Percentiles rank a stretch among this genome's conserved stretches.
Evolutionary conservation across 2,797 vertebrate species (phyloP).

Genomic region (Malacoctenus gilli): DNA sequence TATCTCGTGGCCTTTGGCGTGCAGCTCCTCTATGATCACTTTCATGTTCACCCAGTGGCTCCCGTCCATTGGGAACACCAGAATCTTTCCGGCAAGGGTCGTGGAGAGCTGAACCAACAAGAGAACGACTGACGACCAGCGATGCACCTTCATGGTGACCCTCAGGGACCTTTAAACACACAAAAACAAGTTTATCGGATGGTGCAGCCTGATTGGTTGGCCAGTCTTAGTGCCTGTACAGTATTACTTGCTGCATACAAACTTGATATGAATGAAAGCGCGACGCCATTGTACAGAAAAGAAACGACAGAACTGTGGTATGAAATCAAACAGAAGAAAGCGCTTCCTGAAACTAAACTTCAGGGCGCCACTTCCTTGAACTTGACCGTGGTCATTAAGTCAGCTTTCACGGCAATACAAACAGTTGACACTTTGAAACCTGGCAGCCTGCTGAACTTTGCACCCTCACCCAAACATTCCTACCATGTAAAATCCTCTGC

Average conservation of each 20-base stretch:
- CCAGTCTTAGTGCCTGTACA: too few species aligned
- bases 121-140: slow-evolving; percentile 28
- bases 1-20: slow-evolving; percentile 63
- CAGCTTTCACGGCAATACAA: not conserved
- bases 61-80: slow-evolving; percentile 73
- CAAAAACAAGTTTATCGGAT: too few species aligned
- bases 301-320: too few species aligned
- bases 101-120: slow-evolving; percentile 35
- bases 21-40: slow-evolving; percentile 66
- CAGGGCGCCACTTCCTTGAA: too few species aligned
- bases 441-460: not conserved
- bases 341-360: too few species aligned
- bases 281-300: too few species aligned
- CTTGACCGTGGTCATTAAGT: too few species aligned
- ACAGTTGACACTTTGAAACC: not conserved
- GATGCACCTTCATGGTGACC: slow-evolving; percentile 28
- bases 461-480: slow-evolving; percentile 9
- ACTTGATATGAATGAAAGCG: too few species aligned
- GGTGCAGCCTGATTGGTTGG: too few species aligned
- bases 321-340: too few species aligned
- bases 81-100: slow-evolving; percentile 54
- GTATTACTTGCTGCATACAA: too few species aligned
- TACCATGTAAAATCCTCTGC: slow-evolving; percentile 28
- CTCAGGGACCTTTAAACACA: slow-evolving; percentile 28
- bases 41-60: slow-evolving; percentile 81